Percentiles rank a stretch among this genome's conserved stretches.
Evolutionary conservation across 1,140 invertebrate genomes (phyloP).

Genomic region (Eriosoma lanigerum): DNA sequence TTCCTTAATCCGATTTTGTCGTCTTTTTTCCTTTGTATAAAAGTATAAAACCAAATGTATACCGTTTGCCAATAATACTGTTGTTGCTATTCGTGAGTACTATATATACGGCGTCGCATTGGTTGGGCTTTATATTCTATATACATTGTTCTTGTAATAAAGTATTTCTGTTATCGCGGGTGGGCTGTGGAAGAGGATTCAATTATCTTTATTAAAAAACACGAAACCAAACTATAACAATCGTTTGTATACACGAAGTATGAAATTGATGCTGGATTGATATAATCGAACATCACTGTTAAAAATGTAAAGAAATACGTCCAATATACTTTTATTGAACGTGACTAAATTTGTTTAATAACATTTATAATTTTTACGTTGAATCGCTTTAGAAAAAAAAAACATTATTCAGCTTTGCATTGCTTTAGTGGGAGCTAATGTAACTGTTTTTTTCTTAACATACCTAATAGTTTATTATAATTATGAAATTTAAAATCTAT

Average conservation of each 20-base stretch:
- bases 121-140: not conserved
- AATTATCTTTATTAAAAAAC: slow-evolving; percentile 41
- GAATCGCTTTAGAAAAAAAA: no score
- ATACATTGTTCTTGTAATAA: slow-evolving; percentile 38
- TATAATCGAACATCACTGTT: not conserved
- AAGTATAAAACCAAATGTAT: slow-evolving; percentile 1
- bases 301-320: no score
- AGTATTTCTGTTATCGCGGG: slow-evolving; percentile 33
- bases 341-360: no score
- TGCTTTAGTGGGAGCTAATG: no score
- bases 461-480: no score
- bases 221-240: slow-evolving; percentile 20
- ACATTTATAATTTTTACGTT: no score
- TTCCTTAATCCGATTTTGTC: slow-evolving; percentile 9
- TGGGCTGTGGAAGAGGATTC: slow-evolving; percentile 11
- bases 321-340: no score
- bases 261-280: slow-evolving; percentile 5
- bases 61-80: slow-evolving; percentile 16
- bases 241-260: not conserved
- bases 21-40: not conserved
- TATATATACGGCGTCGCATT: not conserved
- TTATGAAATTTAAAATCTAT: no score
- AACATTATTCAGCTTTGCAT: no score
- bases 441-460: no score
- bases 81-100: slow-evolving; percentile 12